These are phyloP conservation scores for Polyommatus icarus DNA, from an alignment of 2,888 invertebrate genomes.

Conservation along the genomic window DNA sequence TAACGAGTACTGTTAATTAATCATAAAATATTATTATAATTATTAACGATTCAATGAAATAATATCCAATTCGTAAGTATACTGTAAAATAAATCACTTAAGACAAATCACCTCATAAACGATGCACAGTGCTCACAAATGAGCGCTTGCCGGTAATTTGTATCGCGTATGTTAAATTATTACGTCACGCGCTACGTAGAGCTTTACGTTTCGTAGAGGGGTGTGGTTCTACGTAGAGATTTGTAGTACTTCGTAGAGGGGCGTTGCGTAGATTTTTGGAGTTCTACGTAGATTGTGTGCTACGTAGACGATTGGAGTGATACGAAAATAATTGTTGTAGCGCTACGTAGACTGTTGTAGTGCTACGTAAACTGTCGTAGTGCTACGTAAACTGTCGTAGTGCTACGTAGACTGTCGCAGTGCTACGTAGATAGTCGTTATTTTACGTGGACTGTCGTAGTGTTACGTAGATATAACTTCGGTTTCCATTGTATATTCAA, in stretches of 20 bases:
- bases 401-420: not conserved
- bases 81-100: conserved; percentile 18
- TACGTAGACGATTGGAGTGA: not conserved
- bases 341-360: not conserved
- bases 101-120: conserved; percentile 28
- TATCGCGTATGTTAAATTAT: conserved; percentile 10
- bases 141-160: conserved; percentile 20
- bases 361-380: not conserved
- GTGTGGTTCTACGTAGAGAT: not conserved
- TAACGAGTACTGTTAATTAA: not conserved
- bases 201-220: not conserved
- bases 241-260: not conserved
- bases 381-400: not conserved
- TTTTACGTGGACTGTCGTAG: too few relatives aligned
- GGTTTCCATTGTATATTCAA: too few relatives aligned
- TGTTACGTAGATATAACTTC: too few relatives aligned
- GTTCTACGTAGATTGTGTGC: not conserved
- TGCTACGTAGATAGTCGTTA: not conserved
- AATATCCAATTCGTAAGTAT: not conserved
- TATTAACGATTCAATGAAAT: not conserved
- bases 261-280: not conserved
- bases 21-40: not conserved
- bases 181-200: conserved; percentile 14
- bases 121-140: conserved; percentile 1
- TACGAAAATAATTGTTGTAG: not conserved